These are phyloP conservation scores for Thera obeliscata DNA, from an alignment of 2,888 invertebrate species.

Conservation along the genomic window DNA sequence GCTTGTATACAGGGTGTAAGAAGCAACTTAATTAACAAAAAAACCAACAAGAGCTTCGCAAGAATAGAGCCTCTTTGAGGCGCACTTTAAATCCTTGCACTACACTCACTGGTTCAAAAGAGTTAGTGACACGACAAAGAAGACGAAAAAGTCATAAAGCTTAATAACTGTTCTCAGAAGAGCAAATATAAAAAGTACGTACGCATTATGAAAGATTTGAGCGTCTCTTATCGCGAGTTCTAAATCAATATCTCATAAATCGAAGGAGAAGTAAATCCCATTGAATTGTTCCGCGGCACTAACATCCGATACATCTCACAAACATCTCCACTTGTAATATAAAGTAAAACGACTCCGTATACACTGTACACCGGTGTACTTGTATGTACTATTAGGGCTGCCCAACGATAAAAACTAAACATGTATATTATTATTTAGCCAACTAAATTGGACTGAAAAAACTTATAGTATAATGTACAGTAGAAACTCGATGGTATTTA, in stretches of 20 bases:
- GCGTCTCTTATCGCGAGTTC: slow-evolving; percentile 17
- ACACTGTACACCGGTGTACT: slow-evolving; percentile 14
- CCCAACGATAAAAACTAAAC: neutral
- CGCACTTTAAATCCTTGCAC: no score
- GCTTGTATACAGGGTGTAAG: no score
- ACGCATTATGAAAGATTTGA: slow-evolving; percentile 4
- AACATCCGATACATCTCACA: slow-evolving; percentile 25
- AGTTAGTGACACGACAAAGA: no score
- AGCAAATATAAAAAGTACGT: neutral
- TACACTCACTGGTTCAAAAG: no score
- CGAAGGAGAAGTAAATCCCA: slow-evolving; percentile 32
- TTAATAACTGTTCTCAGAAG: neutral
- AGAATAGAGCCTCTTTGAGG: no score
- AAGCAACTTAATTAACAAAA: no score
- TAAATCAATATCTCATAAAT: slow-evolving; percentile 26
- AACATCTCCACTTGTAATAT: slow-evolving; percentile 31
- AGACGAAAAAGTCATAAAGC: no score
- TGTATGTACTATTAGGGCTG: slow-evolving; percentile 11
- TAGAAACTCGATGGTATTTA: no score
- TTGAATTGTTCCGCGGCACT: slow-evolving; percentile 31
- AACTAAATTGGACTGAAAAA: no score
- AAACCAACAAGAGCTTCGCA: no score
- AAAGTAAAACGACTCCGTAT: slow-evolving; percentile 31
- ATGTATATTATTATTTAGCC: no score
- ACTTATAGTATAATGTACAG: no score